A percentile compares a stretch with the other conserved stretches of the same genome.
These are phyloP conservation scores for Sesia bembeciformis DNA, from an alignment of 2,888 invertebrate genomes.

Conservation along the genomic window DNA sequence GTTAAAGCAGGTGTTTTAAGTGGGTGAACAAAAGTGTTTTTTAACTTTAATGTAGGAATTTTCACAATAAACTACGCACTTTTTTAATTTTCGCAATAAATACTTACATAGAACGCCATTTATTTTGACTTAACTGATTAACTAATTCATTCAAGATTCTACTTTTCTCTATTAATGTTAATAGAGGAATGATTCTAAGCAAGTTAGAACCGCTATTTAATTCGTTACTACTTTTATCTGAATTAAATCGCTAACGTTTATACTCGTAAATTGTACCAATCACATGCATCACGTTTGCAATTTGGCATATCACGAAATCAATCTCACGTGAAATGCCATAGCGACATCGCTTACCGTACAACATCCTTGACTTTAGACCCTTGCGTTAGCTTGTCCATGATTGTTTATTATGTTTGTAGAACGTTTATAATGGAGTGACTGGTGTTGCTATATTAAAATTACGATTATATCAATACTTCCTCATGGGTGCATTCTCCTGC, in stretches of 20 bases:
- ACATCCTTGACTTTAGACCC: slow-evolving; percentile 40
- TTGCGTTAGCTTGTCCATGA: slow-evolving; percentile 11
- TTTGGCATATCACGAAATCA: slow-evolving; percentile 50
- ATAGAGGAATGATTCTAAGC: too few species aligned
- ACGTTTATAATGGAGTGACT: background rate
- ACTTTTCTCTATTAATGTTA: too few species aligned
- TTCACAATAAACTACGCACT: too few species aligned
- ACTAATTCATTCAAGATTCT: too few species aligned
- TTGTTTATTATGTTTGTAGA: background rate
- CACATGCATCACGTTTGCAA: slow-evolving; percentile 19
- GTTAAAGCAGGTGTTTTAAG: too few species aligned
- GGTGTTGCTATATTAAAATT: background rate
- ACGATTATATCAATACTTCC: too few species aligned
- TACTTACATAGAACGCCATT: background rate
- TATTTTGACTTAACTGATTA: background rate
- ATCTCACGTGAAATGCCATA: slow-evolving; percentile 29
- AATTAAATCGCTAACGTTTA: background rate
- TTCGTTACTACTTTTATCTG: background rate
- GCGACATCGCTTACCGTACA: slow-evolving; percentile 24
- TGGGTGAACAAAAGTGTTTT: too few species aligned
- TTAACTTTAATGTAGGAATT: too few species aligned
- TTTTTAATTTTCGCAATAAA: too few species aligned
- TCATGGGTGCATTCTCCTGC: too few species aligned
- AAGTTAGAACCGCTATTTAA: too few species aligned
- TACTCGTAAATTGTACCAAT: background rate